phyloP scores from a whole-genome alignment of 2,113 vertebrate species.

The Grallaria varia region DNA sequence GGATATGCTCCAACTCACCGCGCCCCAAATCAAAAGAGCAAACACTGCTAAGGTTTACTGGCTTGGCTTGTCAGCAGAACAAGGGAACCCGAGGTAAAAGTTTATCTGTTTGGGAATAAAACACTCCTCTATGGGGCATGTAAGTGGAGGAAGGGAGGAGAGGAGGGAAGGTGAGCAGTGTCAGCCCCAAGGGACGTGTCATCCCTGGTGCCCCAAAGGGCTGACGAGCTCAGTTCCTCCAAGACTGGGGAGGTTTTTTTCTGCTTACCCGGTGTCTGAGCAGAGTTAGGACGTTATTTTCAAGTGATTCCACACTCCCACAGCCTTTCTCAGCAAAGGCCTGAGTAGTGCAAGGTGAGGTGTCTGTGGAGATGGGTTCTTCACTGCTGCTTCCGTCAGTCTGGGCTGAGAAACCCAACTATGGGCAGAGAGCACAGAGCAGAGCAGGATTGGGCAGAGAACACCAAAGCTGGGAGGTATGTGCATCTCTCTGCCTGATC shows the following conservation, averaged over 20 bases:
- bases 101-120: not conserved
- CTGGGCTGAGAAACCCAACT: not conserved
- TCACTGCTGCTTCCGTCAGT: not conserved
- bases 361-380: not conserved
- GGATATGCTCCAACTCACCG: not conserved
- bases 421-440: not conserved
- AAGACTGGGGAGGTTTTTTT: not conserved
- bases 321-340: not conserved
- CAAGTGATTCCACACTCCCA: not conserved
- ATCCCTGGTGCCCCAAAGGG: not conserved
- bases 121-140: rapidly evolving
- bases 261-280: not conserved
- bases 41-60: not conserved
- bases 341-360: not conserved
- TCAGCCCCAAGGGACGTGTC: not conserved
- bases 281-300: not conserved
- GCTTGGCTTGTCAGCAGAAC: not conserved
- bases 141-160: not conserved
- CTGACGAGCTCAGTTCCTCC: not conserved
- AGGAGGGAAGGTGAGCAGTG: not conserved
- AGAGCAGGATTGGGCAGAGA: not conserved
- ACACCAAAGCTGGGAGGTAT: not conserved
- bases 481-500: rapidly evolving
- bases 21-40: not conserved
- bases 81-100: not conserved